phyloP scores from a whole-genome alignment of 64 coral and sea anemone species.

The Pachyseris speciosa region DNA sequence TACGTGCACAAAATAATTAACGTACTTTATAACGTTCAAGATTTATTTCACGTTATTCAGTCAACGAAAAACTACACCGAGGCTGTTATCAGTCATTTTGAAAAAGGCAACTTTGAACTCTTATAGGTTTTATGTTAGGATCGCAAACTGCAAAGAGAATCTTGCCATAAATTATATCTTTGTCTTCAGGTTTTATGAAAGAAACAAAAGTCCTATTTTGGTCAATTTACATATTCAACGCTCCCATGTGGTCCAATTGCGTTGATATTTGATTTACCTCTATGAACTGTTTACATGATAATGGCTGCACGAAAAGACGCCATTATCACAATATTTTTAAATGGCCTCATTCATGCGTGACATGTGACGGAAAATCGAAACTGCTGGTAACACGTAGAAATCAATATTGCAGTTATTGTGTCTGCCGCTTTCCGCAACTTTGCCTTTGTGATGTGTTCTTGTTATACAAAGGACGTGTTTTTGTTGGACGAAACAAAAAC shows the following conservation, averaged over 20 bases:
- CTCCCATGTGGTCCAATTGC: neutral
- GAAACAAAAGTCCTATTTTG: neutral
- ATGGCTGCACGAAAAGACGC: neutral
- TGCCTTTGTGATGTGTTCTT: neutral
- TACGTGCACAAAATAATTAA: conserved; percentile 1
- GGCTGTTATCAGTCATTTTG: neutral
- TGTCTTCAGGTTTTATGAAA: neutral
- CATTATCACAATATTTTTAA: conserved; percentile 38
- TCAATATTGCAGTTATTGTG: neutral
- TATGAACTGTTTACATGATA: neutral
- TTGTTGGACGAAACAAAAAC: neutral
- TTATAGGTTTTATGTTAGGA: neutral
- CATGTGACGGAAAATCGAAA: neutral
- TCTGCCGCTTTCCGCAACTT: neutral
- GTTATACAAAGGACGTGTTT: neutral
- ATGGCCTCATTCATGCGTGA: neutral
- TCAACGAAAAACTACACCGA: neutral
- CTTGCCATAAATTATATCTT: neutral
- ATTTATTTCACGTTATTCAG: neutral
- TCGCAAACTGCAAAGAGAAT: neutral
- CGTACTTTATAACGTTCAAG: neutral
- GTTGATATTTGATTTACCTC: neutral
- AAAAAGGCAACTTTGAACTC: neutral
- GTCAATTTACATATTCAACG: neutral
- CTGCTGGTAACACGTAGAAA: neutral